Evolutionary conservation across 2,888 invertebrate genomes (phyloP).

Genomic region (Thecophora atra): DNA sequence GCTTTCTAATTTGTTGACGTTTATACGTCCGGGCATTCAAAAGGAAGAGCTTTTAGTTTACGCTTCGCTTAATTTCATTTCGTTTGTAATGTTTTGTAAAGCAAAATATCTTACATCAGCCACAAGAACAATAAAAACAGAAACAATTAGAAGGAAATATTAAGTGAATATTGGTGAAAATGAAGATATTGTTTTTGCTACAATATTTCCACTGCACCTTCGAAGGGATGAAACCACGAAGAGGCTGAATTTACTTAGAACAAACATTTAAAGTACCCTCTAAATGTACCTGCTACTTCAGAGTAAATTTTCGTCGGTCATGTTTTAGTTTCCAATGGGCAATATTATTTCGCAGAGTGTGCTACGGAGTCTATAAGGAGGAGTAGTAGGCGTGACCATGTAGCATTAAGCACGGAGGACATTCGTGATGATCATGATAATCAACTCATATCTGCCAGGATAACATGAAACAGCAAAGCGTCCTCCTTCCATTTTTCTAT

Average conservation of each 20-base stretch:
- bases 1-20: no score
- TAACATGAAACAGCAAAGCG: constrained; percentile 30
- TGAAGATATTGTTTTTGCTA: constrained; percentile 55
- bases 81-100: constrained; percentile 38
- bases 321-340: constrained; percentile 44
- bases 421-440: constrained; percentile 18
- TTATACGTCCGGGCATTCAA: no score
- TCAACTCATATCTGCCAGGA: constrained; percentile 27
- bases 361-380: no score
- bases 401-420: constrained; percentile 10
- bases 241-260: no score
- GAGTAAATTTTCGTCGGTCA: constrained; percentile 44
- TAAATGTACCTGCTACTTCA: constrained; percentile 25
- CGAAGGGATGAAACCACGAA: not conserved
- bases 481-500: constrained; percentile 17
- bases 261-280: constrained; percentile 23
- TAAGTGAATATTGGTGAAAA: constrained; percentile 62
- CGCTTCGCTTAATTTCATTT: constrained; percentile 55
- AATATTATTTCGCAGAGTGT: not conserved
- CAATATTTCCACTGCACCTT: no score
- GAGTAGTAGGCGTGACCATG: not conserved
- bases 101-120: not conserved
- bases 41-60: constrained; percentile 29
- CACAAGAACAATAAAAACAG: constrained; percentile 49
- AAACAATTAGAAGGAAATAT: constrained; percentile 64